A percentile compares a stretch with the other conserved stretches of the same genome.
These are phyloP conservation scores for Spea hammondii DNA, from an alignment of 2,797 vertebrate species.

Conservation along the genomic window DNA sequence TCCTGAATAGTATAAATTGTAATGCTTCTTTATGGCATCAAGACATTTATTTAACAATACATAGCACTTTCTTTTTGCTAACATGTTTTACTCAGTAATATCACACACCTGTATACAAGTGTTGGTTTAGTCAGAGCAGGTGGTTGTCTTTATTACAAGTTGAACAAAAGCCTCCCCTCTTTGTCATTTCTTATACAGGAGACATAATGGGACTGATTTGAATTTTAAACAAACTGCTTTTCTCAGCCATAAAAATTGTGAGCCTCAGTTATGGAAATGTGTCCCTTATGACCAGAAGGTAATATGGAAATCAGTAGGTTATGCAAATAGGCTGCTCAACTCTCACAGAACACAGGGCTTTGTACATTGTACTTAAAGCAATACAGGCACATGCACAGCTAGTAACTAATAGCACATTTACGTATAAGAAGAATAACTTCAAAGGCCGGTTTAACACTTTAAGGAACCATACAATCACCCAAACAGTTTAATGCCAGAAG, in stretches of 20 bases:
- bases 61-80: not conserved
- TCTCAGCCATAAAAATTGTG: constrained; percentile 32
- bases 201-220: constrained; percentile 46
- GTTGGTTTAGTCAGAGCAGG: not conserved
- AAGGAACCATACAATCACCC: too few species aligned
- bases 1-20: too few species aligned
- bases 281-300: constrained; percentile 71
- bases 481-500: too few species aligned
- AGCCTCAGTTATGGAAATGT: constrained; percentile 45
- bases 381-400: too few species aligned
- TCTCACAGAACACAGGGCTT: not conserved
- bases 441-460: too few species aligned
- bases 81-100: not conserved
- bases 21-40: too few species aligned
- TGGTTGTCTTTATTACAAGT: not conserved
- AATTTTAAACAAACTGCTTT: constrained; percentile 43
- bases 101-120: not conserved
- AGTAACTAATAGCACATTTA: too few species aligned
- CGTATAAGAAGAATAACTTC: too few species aligned
- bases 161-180: constrained; percentile 7
- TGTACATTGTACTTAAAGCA: not conserved
- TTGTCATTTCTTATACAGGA: not conserved
- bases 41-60: not conserved
- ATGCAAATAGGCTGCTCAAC: constrained; percentile 81
- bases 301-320: constrained; percentile 90